Conservation (phyloP, 2,797 vertebrate genomes). For the Merluccius polli region DNA sequence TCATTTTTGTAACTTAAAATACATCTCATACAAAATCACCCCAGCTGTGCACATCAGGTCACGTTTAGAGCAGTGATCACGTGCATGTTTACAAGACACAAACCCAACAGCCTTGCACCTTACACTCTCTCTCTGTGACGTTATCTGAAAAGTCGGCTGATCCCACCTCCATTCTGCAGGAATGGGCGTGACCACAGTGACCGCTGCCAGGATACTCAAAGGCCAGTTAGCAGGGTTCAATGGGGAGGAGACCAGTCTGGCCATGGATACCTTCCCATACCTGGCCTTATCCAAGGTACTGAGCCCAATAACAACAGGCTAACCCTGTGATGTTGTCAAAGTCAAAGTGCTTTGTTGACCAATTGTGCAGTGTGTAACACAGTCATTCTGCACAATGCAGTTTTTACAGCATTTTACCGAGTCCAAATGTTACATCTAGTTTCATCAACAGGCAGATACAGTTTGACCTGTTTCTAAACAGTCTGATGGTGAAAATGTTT, state of each 20-base stretch:
- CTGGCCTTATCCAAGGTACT: conserved; percentile 78
- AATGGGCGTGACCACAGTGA: conserved; percentile 77
- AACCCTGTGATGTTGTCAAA: not conserved
- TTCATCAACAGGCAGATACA: not conserved
- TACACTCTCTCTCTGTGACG: not conserved
- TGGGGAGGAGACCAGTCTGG: conserved; percentile 73
- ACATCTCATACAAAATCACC: not conserved
- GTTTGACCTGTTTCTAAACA: not conserved
- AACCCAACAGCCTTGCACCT: not conserved
- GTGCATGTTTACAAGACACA: conserved; percentile 8
- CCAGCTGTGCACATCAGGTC: not conserved
- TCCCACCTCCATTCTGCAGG: conserved; percentile 52
- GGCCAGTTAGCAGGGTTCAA: conserved; percentile 63
- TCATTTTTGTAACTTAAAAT: not conserved
- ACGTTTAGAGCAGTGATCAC: not conserved
- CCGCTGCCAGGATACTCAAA: conserved; percentile 77
- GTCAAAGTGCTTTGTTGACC: not conserved
- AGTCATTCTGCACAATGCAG: not conserved
- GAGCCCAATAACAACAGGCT: not conserved
- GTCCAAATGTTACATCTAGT: not conserved
- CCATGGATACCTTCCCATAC: conserved; percentile 78
- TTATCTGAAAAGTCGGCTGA: conserved; percentile 25
- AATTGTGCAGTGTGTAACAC: not conserved
- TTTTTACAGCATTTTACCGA: not conserved
- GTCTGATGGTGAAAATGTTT: not conserved